These are phyloP conservation scores for Todiramphus saurophagus DNA, from an alignment of 2,113 vertebrate species.

Conservation along the genomic window DNA sequence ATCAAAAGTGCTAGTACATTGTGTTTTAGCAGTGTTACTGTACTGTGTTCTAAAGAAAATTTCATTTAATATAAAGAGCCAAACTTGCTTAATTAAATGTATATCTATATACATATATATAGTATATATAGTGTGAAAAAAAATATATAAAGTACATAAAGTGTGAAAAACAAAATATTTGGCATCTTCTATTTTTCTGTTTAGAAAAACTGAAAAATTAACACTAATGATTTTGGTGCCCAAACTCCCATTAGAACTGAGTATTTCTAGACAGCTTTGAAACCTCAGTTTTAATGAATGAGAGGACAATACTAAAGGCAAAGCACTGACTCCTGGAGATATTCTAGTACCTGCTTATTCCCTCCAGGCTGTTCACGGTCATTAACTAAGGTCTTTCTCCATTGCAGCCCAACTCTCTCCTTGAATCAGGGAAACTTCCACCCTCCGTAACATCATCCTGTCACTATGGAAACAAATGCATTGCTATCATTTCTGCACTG, in stretches of 20 bases:
- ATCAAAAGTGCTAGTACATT: conserved; percentile 35
- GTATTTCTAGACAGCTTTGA: background rate
- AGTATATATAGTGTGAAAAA: background rate
- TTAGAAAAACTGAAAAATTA: conserved; percentile 39
- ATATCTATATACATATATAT: background rate
- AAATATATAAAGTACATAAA: no score
- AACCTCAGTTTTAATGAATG: background rate
- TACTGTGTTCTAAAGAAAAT: conserved; percentile 19
- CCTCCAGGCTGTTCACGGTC: conserved; percentile 26
- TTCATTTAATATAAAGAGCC: background rate
- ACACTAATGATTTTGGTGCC: background rate
- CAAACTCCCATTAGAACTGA: background rate
- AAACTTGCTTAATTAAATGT: background rate
- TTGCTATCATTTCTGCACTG: background rate
- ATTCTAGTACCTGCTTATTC: conserved; percentile 52
- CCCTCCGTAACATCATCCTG: background rate
- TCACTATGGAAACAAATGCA: conserved; percentile 3
- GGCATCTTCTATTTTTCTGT: conserved; percentile 36
- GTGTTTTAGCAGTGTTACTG: conserved; percentile 32
- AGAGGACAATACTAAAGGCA: conserved; percentile 44
- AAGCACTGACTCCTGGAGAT: conserved; percentile 37
- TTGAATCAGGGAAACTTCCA: conserved; percentile 22
- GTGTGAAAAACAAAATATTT: conserved; percentile 43
- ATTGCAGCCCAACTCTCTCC: conserved; percentile 8
- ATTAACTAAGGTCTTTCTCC: conserved; percentile 46